Percentiles rank a stretch among this genome's conserved stretches.
Evolutionary conservation across 2,113 vertebrate species (phyloP).

Genomic region (Rhabdornis inornatus): DNA sequence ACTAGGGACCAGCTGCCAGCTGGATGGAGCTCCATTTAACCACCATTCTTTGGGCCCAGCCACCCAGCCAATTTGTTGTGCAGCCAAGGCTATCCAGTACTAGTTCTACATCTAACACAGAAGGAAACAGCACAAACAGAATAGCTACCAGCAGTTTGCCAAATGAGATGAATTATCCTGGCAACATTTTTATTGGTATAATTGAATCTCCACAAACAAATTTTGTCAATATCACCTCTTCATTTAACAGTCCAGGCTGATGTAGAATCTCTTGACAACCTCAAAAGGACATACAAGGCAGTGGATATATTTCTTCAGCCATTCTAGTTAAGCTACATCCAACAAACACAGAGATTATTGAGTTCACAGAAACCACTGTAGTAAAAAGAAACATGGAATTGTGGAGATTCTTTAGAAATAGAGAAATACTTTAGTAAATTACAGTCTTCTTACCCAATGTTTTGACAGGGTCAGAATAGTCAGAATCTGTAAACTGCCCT

Average conservation of each 20-base stretch:
- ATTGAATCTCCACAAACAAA: neutral
- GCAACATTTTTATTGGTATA: neutral
- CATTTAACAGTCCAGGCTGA: neutral
- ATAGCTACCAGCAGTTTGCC: neutral
- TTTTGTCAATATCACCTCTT: neutral
- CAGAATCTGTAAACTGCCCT: conserved; percentile 93
- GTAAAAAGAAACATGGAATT: neutral
- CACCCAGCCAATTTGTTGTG: neutral
- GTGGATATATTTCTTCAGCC: neutral
- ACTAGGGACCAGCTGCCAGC: neutral
- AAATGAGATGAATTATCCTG: neutral
- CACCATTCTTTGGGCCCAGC: neutral
- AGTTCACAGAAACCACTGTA: neutral
- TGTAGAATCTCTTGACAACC: neutral
- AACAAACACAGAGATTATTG: neutral
- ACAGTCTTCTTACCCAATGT: conserved; percentile 82
- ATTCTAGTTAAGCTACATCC: neutral
- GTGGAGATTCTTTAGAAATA: neutral
- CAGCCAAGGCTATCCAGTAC: neutral
- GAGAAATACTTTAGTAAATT: neutral
- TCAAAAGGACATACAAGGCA: neutral
- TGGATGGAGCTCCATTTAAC: neutral
- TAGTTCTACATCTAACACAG: neutral
- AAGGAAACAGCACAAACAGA: neutral
- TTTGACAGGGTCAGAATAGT: conserved; percentile 88